A percentile compares a stretch with the other conserved stretches of the same genome.
Conservation (phyloP, 92 coral and sea anemone species). For the Zoanthus gigantus region DNA sequence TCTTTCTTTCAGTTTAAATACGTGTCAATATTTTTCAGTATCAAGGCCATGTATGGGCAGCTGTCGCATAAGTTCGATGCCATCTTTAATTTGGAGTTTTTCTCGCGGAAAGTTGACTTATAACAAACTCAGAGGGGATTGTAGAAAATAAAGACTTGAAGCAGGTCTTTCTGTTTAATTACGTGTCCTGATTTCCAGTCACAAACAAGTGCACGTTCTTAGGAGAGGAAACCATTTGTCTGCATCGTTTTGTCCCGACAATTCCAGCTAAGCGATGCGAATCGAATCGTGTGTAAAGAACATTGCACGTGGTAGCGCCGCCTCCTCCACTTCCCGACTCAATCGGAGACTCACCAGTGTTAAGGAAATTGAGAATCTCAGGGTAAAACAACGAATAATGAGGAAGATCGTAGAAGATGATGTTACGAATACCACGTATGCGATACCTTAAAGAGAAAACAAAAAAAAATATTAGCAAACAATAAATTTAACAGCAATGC, state of each 20-base stretch:
- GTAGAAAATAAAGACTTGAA: neutral
- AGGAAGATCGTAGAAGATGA: slow-evolving; percentile 93
- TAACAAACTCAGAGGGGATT: too few species aligned
- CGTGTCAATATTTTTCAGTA: neutral
- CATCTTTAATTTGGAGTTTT: too few species aligned
- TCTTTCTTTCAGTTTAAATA: neutral
- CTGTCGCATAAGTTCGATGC: too few species aligned
- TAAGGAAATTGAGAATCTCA: slow-evolving; percentile 87
- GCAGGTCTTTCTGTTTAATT: neutral
- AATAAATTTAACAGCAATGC: too few species aligned
- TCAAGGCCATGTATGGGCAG: too few species aligned
- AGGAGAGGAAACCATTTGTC: slow-evolving; percentile 87
- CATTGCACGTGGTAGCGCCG: slow-evolving; percentile 78
- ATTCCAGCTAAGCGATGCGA: slow-evolving; percentile 73
- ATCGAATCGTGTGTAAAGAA: slow-evolving; percentile 82
- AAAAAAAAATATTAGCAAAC: neutral
- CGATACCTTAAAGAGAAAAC: slow-evolving; percentile 69
- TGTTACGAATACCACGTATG: slow-evolving; percentile 92
- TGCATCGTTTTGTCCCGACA: slow-evolving; percentile 85
- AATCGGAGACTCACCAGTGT: slow-evolving; percentile 58
- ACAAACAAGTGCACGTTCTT: slow-evolving; percentile 92
- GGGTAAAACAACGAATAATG: slow-evolving; percentile 91
- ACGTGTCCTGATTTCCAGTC: slow-evolving; percentile 71
- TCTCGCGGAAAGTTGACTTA: too few species aligned
- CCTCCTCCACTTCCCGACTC: slow-evolving; percentile 50